phyloP scores from a whole-genome alignment of 2,888 invertebrate genomes.

The Phyllotreta cruciferae region DNA sequence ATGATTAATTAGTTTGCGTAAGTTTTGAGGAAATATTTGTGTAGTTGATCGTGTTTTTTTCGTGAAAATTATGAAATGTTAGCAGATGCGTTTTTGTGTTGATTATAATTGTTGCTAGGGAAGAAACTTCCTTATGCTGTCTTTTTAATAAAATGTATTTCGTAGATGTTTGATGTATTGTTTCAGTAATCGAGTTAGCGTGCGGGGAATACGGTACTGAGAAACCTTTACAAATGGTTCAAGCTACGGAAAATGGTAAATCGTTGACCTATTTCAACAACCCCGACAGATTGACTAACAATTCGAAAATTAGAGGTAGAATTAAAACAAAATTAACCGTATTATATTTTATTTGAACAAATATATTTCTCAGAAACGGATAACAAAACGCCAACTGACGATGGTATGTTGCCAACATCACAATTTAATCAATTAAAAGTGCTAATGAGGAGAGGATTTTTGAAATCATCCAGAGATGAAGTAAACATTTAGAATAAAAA shows the following conservation, averaged over 20 bases:
- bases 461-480: slow-evolving; percentile 77
- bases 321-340: slow-evolving; percentile 12
- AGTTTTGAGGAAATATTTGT: neutral
- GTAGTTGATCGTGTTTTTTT: neutral
- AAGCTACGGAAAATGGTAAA: slow-evolving; percentile 74
- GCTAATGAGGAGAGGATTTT: slow-evolving; percentile 72
- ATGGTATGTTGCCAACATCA: slow-evolving; percentile 71
- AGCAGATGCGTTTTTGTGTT: neutral
- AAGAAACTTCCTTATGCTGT: no score
- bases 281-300: slow-evolving; percentile 49
- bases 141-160: neutral
- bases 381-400: slow-evolving; percentile 28
- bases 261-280: slow-evolving; percentile 74
- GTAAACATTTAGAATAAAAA: slow-evolving; percentile 59
- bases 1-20: neutral
- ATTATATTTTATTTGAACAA: neutral
- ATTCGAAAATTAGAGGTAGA: slow-evolving; percentile 19
- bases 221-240: slow-evolving; percentile 71
- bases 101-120: no score
- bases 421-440: slow-evolving; percentile 75
- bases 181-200: slow-evolving; percentile 88
- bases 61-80: neutral
- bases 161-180: slow-evolving; percentile 17
- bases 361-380: slow-evolving; percentile 5
- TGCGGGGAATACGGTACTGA: slow-evolving; percentile 90